Evolutionary conservation across 2,797 vertebrate species (phyloP).

Genomic region (Epinephelus malabaricus): DNA sequence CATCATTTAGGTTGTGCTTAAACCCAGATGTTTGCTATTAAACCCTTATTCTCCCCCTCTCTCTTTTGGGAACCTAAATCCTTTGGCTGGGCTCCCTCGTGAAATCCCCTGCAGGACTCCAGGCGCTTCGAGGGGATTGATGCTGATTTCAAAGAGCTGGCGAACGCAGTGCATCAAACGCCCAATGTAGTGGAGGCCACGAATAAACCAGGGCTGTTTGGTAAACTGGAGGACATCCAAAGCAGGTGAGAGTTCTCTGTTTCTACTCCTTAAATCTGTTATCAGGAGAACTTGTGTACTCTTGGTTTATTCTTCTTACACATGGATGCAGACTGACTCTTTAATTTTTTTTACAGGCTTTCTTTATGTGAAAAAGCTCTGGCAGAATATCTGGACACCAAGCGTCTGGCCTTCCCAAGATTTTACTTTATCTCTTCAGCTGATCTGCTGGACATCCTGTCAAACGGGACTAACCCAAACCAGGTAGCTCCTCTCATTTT

Average conservation of each 20-base stretch:
- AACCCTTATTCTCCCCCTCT: conserved; percentile 59
- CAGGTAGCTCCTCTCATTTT: conserved; percentile 82
- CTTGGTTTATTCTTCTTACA: not conserved
- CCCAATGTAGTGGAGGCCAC: conserved; percentile 95
- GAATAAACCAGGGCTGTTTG: conserved; percentile 90
- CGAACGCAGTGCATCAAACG: conserved; percentile 85
- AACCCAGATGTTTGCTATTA: conserved; percentile 80
- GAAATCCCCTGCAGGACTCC: conserved; percentile 89
- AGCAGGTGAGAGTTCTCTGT: conserved; percentile 66
- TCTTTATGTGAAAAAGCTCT: conserved; percentile 96
- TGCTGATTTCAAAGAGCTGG: conserved; percentile 92
- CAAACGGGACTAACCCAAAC: conserved; percentile 94
- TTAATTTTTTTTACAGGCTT: conserved; percentile 84
- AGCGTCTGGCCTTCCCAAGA: conserved; percentile 94
- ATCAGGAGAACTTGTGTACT: not conserved
- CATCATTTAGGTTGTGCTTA: conserved; percentile 47
- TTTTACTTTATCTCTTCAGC: conserved; percentile 99
- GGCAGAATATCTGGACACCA: conserved; percentile 95
- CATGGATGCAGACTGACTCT: conserved; percentile 6
- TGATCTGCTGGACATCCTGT: conserved; percentile 96
- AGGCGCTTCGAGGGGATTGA: conserved; percentile 93
- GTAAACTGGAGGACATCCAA: conserved; percentile 93
- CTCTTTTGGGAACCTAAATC: conserved; percentile 54
- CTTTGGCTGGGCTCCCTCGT: conserved; percentile 49
- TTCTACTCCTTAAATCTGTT: conserved; percentile 2